Percentiles rank a stretch among this genome's conserved stretches.
phyloP scores from a whole-genome alignment of 1,140 invertebrate genomes.

The Atopsyche davidsoni region DNA sequence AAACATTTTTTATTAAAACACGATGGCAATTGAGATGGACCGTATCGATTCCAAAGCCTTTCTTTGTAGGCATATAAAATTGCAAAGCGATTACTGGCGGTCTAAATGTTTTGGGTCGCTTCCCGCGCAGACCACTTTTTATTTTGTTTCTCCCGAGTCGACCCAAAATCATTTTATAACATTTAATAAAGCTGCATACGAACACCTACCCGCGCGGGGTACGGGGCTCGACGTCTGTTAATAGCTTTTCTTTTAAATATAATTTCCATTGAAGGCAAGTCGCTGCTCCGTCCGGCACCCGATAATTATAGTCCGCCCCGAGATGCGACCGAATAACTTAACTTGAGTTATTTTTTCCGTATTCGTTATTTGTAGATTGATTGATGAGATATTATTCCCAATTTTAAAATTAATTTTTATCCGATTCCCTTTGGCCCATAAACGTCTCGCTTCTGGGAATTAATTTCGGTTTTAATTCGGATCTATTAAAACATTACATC shows the following conservation, averaged over 20 bases:
- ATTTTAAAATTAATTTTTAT: slow-evolving; percentile 23
- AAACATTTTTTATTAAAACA: no score
- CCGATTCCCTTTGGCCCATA: slow-evolving; percentile 12
- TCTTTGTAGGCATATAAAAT: slow-evolving; percentile 10
- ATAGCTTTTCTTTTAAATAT: slow-evolving; percentile 32
- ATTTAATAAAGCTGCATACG: slow-evolving; percentile 23
- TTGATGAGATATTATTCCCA: slow-evolving; percentile 27
- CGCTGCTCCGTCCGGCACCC: slow-evolving; percentile 17
- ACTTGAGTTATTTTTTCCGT: slow-evolving; percentile 29
- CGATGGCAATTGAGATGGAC: background rate
- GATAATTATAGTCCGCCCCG: slow-evolving; percentile 26
- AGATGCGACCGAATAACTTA: slow-evolving; percentile 27
- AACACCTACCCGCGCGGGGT: slow-evolving; percentile 13
- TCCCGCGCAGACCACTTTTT: slow-evolving; percentile 4
- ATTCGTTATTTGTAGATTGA: slow-evolving; percentile 32
- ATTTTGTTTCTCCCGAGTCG: slow-evolving; percentile 3
- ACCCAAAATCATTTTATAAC: slow-evolving; percentile 14
- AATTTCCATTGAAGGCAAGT: slow-evolving; percentile 29
- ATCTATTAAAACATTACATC: no score
- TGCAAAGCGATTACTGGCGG: slow-evolving; percentile 24
- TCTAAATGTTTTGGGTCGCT: slow-evolving; percentile 18
- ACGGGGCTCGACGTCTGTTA: slow-evolving; percentile 19
- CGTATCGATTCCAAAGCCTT: slow-evolving; percentile 14
- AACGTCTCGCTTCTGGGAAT: slow-evolving; percentile 1
- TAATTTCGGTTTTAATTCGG: no score